Conservation (phyloP, 2,888 invertebrate genomes). For the Catocala nupta region DNA sequence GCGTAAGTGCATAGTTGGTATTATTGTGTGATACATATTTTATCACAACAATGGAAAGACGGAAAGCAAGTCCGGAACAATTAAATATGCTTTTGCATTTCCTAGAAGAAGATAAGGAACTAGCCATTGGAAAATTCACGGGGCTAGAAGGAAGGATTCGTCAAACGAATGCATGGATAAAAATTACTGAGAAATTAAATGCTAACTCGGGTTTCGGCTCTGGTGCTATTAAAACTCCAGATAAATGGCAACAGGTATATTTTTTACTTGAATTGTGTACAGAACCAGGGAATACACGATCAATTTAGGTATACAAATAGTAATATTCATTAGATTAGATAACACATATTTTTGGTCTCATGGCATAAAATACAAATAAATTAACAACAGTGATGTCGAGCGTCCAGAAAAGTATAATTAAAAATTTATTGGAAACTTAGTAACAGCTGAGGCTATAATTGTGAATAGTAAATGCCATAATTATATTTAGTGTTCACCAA, state of each 20-base stretch:
- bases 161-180: slow-evolving; percentile 73
- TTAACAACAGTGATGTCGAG: too few relatives aligned
- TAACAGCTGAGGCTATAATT: too few relatives aligned
- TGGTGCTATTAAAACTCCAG: slow-evolving; percentile 74
- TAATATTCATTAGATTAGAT: too few relatives aligned
- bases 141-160: slow-evolving; percentile 69
- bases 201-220: slow-evolving; percentile 73
- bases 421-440: too few relatives aligned
- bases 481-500: too few relatives aligned
- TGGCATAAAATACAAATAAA: too few relatives aligned
- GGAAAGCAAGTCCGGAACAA: slow-evolving; percentile 75
- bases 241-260: slow-evolving; percentile 73
- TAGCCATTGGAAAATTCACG: slow-evolving; percentile 70
- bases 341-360: too few relatives aligned
- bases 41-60: slow-evolving; percentile 56
- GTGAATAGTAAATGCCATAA: too few relatives aligned
- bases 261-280: too few relatives aligned
- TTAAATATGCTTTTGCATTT: slow-evolving; percentile 71
- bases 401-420: too few relatives aligned
- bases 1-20: slow-evolving; percentile 8
- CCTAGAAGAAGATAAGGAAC: slow-evolving; percentile 70
- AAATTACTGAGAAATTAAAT: slow-evolving; percentile 73
- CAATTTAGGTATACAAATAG: too few relatives aligned
- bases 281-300: too few relatives aligned
- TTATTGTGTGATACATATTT: slow-evolving; percentile 4